Conservation (phyloP, 2,888 invertebrate species). For the Drosophila vallismaia region DNA sequence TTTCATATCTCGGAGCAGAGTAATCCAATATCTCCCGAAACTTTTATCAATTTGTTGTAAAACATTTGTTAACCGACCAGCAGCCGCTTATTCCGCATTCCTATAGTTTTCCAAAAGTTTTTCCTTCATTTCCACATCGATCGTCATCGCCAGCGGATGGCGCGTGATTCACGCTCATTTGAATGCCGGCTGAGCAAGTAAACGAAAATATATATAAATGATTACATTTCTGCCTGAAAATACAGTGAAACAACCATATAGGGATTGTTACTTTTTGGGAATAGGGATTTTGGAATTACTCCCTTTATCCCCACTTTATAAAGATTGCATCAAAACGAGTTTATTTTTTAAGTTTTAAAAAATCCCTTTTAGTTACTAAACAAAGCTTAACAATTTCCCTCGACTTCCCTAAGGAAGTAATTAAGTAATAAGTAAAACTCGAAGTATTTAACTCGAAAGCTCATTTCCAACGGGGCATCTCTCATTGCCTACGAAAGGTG, state of each 20-base stretch:
- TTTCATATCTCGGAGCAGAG: conserved; percentile 29
- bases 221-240: not conserved
- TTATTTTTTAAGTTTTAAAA: too few relatives aligned
- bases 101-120: conserved; percentile 13
- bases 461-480: not conserved
- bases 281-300: too few relatives aligned
- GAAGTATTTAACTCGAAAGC: not conserved
- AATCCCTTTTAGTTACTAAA: too few relatives aligned
- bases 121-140: conserved; percentile 22
- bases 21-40: conserved; percentile 23
- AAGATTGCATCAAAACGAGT: too few relatives aligned
- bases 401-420: too few relatives aligned
- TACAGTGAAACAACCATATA: not conserved
- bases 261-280: too few relatives aligned
- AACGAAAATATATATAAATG: conserved; percentile 4
- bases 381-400: too few relatives aligned
- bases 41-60: conserved; percentile 10
- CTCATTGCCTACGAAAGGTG: conserved; percentile 7
- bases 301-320: too few relatives aligned
- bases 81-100: conserved; percentile 12
- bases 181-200: conserved; percentile 18
- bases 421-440: too few relatives aligned
- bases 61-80: conserved; percentile 7
- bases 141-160: conserved; percentile 27
- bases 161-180: conserved; percentile 41